phyloP scores from a whole-genome alignment of 2,113 vertebrate genomes.

The Dipodomys ordii region DNA sequence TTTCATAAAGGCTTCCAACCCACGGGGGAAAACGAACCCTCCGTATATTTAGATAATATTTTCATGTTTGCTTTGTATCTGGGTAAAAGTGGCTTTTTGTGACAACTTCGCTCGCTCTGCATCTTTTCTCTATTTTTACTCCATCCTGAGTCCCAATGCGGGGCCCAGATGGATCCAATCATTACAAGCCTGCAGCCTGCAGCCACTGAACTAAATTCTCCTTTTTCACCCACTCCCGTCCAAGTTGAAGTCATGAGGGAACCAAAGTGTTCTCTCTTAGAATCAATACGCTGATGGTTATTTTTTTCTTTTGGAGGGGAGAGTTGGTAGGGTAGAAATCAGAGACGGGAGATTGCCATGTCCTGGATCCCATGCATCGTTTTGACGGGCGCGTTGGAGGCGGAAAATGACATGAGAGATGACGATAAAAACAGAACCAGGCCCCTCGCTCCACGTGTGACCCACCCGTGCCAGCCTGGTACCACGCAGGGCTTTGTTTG shows the following conservation, averaged over 20 bases:
- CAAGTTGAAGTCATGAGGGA: slow-evolving; percentile 28
- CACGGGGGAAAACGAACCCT: background rate
- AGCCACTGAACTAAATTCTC: slow-evolving; percentile 50
- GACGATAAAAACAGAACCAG: background rate
- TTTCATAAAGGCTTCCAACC: background rate
- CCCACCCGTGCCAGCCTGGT: too few relatives aligned
- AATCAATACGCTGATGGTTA: too few relatives aligned
- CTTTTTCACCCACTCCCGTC: slow-evolving; percentile 32
- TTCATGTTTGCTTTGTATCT: slow-evolving; percentile 43
- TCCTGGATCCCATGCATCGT: background rate
- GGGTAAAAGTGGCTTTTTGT: slow-evolving; percentile 28
- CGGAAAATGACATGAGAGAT: background rate
- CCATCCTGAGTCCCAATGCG: slow-evolving; percentile 50
- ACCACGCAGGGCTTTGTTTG: background rate
- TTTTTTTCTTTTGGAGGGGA: background rate
- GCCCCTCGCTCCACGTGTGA: background rate
- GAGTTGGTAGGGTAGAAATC: background rate
- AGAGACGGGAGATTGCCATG: background rate
- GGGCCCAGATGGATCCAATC: slow-evolving; percentile 67
- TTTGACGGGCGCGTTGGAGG: background rate
- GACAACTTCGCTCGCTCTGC: slow-evolving; percentile 18
- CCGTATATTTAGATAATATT: background rate
- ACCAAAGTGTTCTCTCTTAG: background rate
- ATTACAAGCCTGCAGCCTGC: slow-evolving; percentile 59
- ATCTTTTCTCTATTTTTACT: slow-evolving; percentile 64